phyloP scores from a whole-genome alignment of 2,797 vertebrate genomes.

The Pangasius larnaudii region DNA sequence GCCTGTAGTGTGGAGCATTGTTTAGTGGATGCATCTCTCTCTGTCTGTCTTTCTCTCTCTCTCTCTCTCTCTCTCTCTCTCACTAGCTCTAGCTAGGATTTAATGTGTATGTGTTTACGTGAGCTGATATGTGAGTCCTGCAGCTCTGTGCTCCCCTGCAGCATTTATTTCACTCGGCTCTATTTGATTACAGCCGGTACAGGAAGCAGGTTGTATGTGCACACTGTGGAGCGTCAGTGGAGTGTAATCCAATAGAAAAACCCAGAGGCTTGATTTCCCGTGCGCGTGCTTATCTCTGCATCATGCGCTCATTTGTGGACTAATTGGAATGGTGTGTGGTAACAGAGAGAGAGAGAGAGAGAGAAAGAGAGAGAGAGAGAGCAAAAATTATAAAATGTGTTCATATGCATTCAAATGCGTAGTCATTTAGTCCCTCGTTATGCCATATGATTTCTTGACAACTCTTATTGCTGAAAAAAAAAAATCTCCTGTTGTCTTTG shows the following conservation, averaged over 20 bases:
- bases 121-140: constrained; percentile 42
- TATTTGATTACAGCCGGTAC: constrained; percentile 34
- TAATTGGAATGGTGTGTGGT: constrained; percentile 16
- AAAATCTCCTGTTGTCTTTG: not conserved
- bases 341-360: not conserved
- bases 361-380: too few species aligned
- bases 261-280: constrained; percentile 20
- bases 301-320: not conserved
- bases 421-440: not conserved
- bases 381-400: not conserved
- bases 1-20: constrained; percentile 9
- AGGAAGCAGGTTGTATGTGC: constrained; percentile 35
- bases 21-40: constrained; percentile 33
- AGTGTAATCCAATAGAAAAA: constrained; percentile 41
- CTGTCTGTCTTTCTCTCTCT: constrained; percentile 28
- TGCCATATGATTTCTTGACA: not conserved
- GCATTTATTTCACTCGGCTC: constrained; percentile 17
- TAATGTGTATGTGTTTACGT: constrained; percentile 30
- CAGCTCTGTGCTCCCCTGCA: constrained; percentile 39
- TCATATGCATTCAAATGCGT: not conserved
- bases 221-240: constrained; percentile 17
- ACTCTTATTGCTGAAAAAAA: not conserved
- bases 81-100: constrained; percentile 7
- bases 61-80: constrained; percentile 14
- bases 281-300: constrained; percentile 17